A percentile compares a stretch with the other conserved stretches of the same genome.
Conservation (phyloP, 2,797 vertebrate species). For the Hydrophis major region DNA sequence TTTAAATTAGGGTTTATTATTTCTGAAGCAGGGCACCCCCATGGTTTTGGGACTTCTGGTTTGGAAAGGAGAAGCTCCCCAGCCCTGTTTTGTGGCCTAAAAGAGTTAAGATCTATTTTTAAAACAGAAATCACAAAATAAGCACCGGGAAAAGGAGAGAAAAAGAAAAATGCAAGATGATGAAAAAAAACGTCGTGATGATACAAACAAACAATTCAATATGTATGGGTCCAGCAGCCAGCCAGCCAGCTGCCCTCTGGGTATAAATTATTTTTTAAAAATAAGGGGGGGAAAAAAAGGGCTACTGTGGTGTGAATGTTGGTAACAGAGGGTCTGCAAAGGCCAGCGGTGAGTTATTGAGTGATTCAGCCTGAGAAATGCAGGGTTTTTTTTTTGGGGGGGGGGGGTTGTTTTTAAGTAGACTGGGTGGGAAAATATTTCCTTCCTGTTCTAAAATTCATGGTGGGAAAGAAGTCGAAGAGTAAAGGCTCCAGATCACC, state of each 20-base stretch:
- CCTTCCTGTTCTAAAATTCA: background rate
- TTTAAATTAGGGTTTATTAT: no score
- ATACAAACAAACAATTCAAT: background rate
- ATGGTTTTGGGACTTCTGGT: no score
- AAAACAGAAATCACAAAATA: background rate
- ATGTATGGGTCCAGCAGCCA: background rate
- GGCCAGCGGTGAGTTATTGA: background rate
- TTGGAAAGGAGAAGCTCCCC: background rate
- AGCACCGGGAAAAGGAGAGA: background rate
- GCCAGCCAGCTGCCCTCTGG: background rate
- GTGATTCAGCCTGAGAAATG: background rate
- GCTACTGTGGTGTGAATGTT: background rate
- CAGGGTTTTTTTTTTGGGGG: background rate
- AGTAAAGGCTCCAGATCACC: background rate
- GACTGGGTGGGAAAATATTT: background rate
- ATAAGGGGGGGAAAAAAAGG: background rate
- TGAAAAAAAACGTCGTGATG: background rate
- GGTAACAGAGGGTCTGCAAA: background rate
- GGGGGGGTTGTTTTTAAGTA: background rate
- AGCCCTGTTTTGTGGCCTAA: background rate
- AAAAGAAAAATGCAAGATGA: rapidly evolving
- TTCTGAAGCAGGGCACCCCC: no score
- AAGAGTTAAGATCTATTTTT: background rate
- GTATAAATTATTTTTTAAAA: background rate
- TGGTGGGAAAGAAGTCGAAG: background rate